These are phyloP conservation scores for Nesidiocoris tenuis DNA, from an alignment of 2,888 invertebrate genomes.

Conservation along the genomic window DNA sequence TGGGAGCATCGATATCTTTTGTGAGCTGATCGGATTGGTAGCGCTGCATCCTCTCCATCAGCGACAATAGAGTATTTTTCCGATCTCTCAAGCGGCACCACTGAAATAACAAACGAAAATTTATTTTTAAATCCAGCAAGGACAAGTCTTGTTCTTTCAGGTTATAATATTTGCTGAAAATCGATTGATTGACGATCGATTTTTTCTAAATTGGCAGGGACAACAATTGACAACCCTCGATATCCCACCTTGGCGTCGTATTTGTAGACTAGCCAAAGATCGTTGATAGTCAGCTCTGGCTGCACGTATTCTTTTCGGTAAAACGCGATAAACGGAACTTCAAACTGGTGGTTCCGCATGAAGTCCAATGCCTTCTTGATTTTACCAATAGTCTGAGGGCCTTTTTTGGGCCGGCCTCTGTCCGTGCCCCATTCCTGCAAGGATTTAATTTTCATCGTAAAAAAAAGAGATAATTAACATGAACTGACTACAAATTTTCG, in stretches of 20 bases:
- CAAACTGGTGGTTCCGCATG: slow-evolving; percentile 91
- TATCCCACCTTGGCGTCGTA: slow-evolving; percentile 79
- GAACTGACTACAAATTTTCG: too few relatives aligned
- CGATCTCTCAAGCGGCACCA: slow-evolving; percentile 87
- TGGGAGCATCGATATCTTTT: slow-evolving; percentile 77
- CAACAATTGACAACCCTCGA: too few relatives aligned
- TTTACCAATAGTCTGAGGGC: slow-evolving; percentile 74
- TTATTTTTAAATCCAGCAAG: too few relatives aligned
- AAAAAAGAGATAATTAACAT: too few relatives aligned
- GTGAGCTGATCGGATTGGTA: slow-evolving; percentile 83
- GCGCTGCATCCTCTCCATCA: slow-evolving; percentile 89
- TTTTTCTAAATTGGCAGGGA: too few relatives aligned
- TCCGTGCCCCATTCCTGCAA: slow-evolving; percentile 55
- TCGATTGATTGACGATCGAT: too few relatives aligned
- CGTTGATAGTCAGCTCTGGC: slow-evolving; percentile 89
- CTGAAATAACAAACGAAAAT: slow-evolving; percentile 53
- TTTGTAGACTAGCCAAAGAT: slow-evolving; percentile 97
- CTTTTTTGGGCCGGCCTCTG: slow-evolving; percentile 62
- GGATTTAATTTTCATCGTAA: too few relatives aligned
- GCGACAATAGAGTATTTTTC: slow-evolving; percentile 74
- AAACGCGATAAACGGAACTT: slow-evolving; percentile 98
- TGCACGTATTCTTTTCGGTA: slow-evolving; percentile 97
- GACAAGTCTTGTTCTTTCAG: too few relatives aligned
- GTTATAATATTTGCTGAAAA: too few relatives aligned
- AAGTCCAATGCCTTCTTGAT: slow-evolving; percentile 93